Conservation (phyloP, 1,140 invertebrate species). For the Lutraria rhynchaena region DNA sequence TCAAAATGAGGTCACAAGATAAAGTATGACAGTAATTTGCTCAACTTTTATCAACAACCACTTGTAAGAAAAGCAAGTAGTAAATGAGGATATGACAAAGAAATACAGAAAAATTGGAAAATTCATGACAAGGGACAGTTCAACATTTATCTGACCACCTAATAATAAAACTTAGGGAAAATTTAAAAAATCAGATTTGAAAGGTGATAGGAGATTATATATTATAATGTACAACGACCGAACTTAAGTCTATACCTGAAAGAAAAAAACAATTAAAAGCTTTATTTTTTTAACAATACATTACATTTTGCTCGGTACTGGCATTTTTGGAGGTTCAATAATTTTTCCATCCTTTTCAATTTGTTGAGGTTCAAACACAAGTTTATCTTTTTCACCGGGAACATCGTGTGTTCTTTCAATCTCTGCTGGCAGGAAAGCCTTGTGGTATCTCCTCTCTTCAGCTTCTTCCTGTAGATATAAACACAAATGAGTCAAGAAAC, state of each 20-base stretch:
- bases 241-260: neutral
- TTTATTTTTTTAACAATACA: neutral
- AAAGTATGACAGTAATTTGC: too few relatives aligned
- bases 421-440: slow-evolving; percentile 35
- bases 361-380: neutral
- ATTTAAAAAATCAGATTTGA: too few relatives aligned
- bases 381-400: neutral
- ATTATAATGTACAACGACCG: neutral
- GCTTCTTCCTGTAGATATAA: slow-evolving; percentile 39
- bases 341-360: neutral
- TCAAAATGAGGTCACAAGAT: too few relatives aligned
- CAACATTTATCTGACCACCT: too few relatives aligned
- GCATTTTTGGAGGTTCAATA: neutral
- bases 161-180: too few relatives aligned
- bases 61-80: too few relatives aligned
- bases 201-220: neutral
- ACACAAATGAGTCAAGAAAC: too few relatives aligned
- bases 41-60: too few relatives aligned
- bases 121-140: too few relatives aligned
- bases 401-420: neutral
- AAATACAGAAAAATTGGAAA: too few relatives aligned
- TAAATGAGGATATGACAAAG: too few relatives aligned
- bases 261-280: neutral
- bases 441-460: slow-evolving; percentile 26
- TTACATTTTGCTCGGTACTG: slow-evolving; percentile 9